Conservation (phyloP, 2,113 vertebrate species). For the Cairina moschata region DNA sequence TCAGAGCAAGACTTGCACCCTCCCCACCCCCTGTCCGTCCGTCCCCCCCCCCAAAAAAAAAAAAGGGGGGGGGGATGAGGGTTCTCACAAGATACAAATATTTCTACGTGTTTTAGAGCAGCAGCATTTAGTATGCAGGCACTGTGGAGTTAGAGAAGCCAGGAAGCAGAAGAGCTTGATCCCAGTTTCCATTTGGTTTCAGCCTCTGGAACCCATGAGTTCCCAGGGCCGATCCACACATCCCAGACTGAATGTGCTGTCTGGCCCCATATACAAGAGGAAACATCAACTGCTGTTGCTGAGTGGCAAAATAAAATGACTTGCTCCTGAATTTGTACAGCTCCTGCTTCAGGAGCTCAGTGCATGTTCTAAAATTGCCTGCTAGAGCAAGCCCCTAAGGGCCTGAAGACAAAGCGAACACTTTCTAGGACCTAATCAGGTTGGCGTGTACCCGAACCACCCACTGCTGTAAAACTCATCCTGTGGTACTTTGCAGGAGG, state of each 20-base stretch:
- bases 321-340: not conserved
- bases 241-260: not conserved
- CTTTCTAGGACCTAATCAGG: not conserved
- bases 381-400: not conserved
- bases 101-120: not conserved
- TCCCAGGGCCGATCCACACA: not conserved
- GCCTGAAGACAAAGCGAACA: fast-evolving
- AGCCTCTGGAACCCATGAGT: not conserved
- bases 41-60: not conserved
- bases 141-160: not conserved
- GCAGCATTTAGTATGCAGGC: not conserved
- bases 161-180: not conserved
- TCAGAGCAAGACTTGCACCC: not conserved
- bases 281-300: not conserved
- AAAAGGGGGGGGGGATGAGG: not conserved
- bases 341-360: not conserved
- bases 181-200: not conserved
- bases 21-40: too few relatives aligned
- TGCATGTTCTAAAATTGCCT: not conserved
- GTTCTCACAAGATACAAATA: not conserved
- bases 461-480: not conserved
- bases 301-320: not conserved
- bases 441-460: not conserved
- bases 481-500: not conserved
- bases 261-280: not conserved